phyloP scores from a whole-genome alignment of 1,140 invertebrate genomes.

The Drosophila leontia region DNA sequence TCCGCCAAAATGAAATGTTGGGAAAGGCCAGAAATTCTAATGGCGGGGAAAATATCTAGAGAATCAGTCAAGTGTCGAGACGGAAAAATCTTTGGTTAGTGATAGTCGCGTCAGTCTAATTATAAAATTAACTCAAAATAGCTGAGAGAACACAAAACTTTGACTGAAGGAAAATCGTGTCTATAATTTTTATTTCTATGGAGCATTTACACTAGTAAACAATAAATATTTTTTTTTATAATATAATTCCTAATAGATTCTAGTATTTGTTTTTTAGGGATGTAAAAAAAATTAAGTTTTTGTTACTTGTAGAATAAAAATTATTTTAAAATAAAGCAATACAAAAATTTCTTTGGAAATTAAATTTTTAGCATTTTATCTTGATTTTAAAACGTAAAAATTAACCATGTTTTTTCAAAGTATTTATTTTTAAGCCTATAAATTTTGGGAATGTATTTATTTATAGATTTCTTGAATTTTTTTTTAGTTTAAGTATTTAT shows the following conservation, averaged over 20 bases:
- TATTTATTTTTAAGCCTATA: too few species aligned
- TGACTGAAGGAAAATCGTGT: neutral
- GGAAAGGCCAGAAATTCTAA: constrained; percentile 67
- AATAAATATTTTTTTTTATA: neutral
- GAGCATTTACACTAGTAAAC: neutral
- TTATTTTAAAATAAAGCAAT: neutral
- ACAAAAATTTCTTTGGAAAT: neutral
- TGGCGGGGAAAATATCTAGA: constrained; percentile 13
- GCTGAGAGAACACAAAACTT: neutral
- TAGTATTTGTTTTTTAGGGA: neutral
- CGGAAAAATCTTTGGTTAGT: constrained; percentile 26
- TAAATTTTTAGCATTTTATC: too few species aligned
- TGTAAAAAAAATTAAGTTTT: too few species aligned
- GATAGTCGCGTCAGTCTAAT: constrained; percentile 41
- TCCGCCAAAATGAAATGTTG: constrained; percentile 53
- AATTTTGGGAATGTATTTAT: too few species aligned
- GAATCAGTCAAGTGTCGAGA: constrained; percentile 42
- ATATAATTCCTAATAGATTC: neutral
- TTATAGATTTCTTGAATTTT: neutral
- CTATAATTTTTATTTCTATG: neutral
- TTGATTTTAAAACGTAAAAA: too few species aligned
- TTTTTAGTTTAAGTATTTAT: neutral
- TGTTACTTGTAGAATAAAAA: neutral
- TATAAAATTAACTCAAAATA: constrained; percentile 43
- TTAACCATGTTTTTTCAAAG: too few species aligned